Base-by-base conservation (phyloP, 64 coral and sea anemone genomes). In the Hydrozoanthus tunicans region DNA sequence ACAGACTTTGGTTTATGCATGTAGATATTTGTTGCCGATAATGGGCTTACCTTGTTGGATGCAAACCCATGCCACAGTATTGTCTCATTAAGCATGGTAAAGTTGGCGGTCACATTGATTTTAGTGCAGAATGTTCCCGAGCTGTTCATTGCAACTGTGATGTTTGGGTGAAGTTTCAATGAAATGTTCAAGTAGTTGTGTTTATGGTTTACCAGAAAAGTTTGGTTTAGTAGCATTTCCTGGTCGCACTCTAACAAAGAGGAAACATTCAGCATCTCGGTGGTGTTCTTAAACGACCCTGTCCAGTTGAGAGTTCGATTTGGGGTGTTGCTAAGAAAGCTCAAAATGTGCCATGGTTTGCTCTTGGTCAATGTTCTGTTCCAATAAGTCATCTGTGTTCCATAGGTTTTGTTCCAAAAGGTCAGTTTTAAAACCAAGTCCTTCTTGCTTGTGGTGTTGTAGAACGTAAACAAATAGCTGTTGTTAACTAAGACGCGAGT, bases 51-150 rank as follows among this genome's bases (percentile, higher is more conserved):
- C 85, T 67, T 83, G 15, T 92, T 79, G 73, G 90, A 90, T 9
- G 64, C 56, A 85, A 90, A 90, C 43, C 84, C 91, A 53, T 92
- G 70, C 94, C 94, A 95, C 27, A 92, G 56, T 17, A 92, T 63
- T 1, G 83, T 92, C 6, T 92, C 74, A 63, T 95, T 95, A 68
- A 53, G 58, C 0, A 78, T 6, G 56, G 92, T 94, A 6, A 92
- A 70, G 70, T 95, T 92, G 7, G 91, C 86, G 4, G 56, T 92
- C 3, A 76, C 58, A 56, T 92, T 95, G 2, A 95, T 90, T 15
- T 56, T 89, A 0, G 77, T 82, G 78, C 62, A 78, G 79, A 95
- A 92, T 51, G 77, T 95, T 13, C 94, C 94, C n/a, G 94, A 95
- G 70, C 90, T 83, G 79, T 95, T 95, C 5, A 95, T 13, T 2